These are phyloP conservation scores for Chesias legatella DNA, from an alignment of 2,888 invertebrate genomes.

Conservation along the genomic window DNA sequence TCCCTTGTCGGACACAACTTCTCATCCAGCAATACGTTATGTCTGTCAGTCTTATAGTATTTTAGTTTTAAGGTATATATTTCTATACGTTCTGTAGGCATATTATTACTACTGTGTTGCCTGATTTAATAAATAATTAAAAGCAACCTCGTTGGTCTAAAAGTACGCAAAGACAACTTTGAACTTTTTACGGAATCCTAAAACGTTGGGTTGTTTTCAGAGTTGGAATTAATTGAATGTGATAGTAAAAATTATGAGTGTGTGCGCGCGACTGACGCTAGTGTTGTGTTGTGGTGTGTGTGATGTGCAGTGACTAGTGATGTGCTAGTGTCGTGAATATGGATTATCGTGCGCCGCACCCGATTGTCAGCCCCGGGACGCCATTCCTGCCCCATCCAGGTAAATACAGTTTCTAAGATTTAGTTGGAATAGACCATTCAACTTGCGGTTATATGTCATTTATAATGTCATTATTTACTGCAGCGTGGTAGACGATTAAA, in stretches of 20 bases:
- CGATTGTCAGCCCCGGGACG: conserved; percentile 61
- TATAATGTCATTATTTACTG: too few species aligned
- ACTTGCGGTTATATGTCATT: background rate
- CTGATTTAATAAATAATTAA: too few species aligned
- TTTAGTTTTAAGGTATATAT: too few species aligned
- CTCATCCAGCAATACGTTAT: too few species aligned
- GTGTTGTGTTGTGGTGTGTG: conserved; percentile 35
- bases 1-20: too few species aligned
- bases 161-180: too few species aligned
- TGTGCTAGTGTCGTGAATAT: conserved; percentile 47
- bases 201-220: conserved; percentile 9
- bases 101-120: too few species aligned
- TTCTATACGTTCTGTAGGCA: too few species aligned
- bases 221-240: conserved; percentile 14
- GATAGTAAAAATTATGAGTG: conserved; percentile 32
- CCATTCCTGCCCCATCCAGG: conserved; percentile 71
- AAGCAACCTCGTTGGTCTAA: too few species aligned
- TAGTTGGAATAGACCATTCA: background rate
- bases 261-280: conserved; percentile 21
- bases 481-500: too few species aligned
- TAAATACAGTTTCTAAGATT: conserved; percentile 35
- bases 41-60: too few species aligned
- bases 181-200: conserved; percentile 5
- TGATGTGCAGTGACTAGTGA: conserved; percentile 39
- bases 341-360: conserved; percentile 73